A percentile compares a stretch with the other conserved stretches of the same genome.
phyloP scores from a whole-genome alignment of 2,888 invertebrate genomes.

The Oscheius sp. region DNA sequence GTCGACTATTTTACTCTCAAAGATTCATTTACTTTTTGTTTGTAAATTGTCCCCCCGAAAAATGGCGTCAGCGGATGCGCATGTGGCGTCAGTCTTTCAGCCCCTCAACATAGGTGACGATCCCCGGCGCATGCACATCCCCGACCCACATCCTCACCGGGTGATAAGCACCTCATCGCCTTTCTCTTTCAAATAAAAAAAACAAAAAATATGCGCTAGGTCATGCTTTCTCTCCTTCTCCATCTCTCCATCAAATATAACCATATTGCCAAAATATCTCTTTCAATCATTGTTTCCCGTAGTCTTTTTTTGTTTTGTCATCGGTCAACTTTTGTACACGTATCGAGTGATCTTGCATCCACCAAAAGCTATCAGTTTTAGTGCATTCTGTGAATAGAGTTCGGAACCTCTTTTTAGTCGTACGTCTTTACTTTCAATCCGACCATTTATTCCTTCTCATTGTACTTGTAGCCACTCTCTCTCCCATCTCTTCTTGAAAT shows the following conservation, averaged over 20 bases:
- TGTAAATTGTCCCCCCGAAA: no score
- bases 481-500: no score
- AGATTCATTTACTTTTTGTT: background rate
- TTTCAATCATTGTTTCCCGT: no score
- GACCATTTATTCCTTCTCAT: no score
- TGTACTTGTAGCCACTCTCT: no score
- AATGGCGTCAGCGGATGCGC: conserved; percentile 7
- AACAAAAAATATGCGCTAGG: conserved; percentile 1
- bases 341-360: no score
- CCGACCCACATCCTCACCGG: background rate
- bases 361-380: no score
- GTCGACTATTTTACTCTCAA: background rate
- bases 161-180: background rate
- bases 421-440: no score
- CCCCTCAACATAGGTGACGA: conserved; percentile 17
- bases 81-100: conserved; percentile 24
- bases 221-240: background rate
- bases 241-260: background rate
- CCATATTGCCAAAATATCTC: background rate
- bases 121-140: conserved; percentile 17
- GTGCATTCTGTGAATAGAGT: no score
- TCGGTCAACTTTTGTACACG: no score
- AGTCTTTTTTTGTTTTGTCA: no score
- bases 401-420: no score
- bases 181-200: conserved; percentile 7